Evolutionary conservation across 2,888 invertebrate species (phyloP), one percentile per base, ranked within the genome.

Genomic region (Schizotus pectinicornis): DNA sequence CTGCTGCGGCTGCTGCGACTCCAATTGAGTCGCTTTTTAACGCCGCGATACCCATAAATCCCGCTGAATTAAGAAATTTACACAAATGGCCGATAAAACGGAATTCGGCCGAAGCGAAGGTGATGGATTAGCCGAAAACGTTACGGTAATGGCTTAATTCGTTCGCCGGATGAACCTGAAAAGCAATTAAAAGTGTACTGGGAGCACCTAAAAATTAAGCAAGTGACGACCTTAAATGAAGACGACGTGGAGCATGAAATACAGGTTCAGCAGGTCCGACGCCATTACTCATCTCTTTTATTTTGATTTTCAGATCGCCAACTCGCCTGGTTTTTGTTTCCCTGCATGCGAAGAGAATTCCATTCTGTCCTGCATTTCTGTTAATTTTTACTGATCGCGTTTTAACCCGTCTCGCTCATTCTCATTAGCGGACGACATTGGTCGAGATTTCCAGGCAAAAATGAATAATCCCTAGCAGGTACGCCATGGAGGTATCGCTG

Each of bases 261-360:
- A 80, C 80, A 78, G 79, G 80, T 79, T 75, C 74, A 73, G 75
- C 80, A 72, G 74, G 79, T 79, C 75, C 72, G 77, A 76, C 78
- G 79, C 78, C 79, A 79, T 79, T 78, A 79, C 71, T 79, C 79
- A 79, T 79, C 77, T 77, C 78, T 77, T 79, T 79, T 79, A 78
- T 77, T 79, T 79, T 76, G 77, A 76, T 79, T 79, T 79, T 73
- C 71, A 71, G 72, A 74, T 74, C 73, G 73, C 69, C 65, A 70
- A 71, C 67, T 71, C 66, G 56, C 65, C 71, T 73, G 69, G 71
- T 72, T 74, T 74, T 74, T 74, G 72, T 74, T 74, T 73, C 65
- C 69, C 67, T 67, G 77, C 76, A 77, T 77, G 77, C 77, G 77
- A 77, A 65, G 71, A 74, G 77, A 77, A 77, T 78, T 77, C 78